Base-by-base conservation (phyloP, 2,888 invertebrate genomes). In the Pimpla rufipes region DNA sequence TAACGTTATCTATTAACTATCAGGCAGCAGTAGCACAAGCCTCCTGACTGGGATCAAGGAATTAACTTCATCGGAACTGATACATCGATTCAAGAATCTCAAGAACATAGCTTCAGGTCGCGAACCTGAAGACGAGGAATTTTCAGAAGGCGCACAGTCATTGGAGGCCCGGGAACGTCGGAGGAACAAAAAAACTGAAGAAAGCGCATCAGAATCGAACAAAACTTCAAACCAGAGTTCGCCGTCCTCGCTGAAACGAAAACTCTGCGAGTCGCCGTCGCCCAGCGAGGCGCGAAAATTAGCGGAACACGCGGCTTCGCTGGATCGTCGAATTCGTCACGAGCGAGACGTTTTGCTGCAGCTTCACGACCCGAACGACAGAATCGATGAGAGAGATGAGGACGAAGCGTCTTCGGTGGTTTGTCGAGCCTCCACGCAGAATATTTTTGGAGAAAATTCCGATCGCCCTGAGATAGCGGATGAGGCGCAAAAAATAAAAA, bases 311-410 rank as follows among this genome's bases (percentile, higher is more conserved):
- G 76, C 85, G 5, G 86, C 83, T 6, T 57, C 82, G 8, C 71
- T 83, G 29, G 83, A 82, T 59, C 87, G 85, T 35, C 87, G 86
- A 37, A 82, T 88, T 16, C 81, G 83, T 0, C 83, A 84, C 1
- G 87, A 89, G 52, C 85, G 86, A n/a, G 87, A 88, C 50, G 37
- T 81, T 18, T 88, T 85, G 66, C 71, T 86, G 8, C 86, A 86
- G 62, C 71, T 87, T 45, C 85, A 86, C 29, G 81, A 68, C 10
- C 42, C 71, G 5, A 71, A 79, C 16, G 83, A 86, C 57, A 80
- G 86, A 7, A 90, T 90, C 76, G 90, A 90, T 40, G 90, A 91
- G 64, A 86, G 85, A 50, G 87, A 87, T 47, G 89, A 90, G 68
- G 74, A 4, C 8, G 88, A 89, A n/a, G 81, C 85, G 2, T 21